Conservation (phyloP, 2,113 vertebrate genomes). For the Brevimyrus niger region DNA sequence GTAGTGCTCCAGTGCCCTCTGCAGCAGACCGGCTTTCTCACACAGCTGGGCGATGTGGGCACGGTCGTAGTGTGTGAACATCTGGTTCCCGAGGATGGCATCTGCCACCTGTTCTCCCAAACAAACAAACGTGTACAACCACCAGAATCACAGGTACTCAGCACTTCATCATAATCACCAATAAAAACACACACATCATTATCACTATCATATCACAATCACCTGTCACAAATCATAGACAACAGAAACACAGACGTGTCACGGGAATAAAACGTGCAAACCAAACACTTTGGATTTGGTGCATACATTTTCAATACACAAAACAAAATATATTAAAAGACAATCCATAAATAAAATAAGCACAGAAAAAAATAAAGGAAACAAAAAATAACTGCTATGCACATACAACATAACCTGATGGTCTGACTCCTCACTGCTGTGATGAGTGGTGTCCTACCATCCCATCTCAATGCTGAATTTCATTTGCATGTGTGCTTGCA, state of each 20-base stretch:
- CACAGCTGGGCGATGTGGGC: constrained; percentile 84
- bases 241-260: background rate
- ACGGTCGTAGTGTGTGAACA: constrained; percentile 88
- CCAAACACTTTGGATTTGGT: background rate
- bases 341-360: background rate
- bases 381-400: background rate
- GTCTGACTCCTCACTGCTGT: background rate
- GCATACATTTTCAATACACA: background rate
- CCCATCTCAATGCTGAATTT: background rate
- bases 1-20: constrained; percentile 83
- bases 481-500: background rate
- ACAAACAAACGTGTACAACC: background rate
- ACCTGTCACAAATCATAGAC: background rate
- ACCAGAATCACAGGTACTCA: background rate
- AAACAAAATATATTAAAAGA: background rate
- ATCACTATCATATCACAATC: too few species aligned
- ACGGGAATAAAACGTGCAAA: background rate
- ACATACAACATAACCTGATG: background rate
- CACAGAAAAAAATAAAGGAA: background rate
- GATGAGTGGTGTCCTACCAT: background rate
- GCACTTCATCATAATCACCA: background rate
- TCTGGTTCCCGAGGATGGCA: constrained; percentile 87
- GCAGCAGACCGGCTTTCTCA: constrained; percentile 84
- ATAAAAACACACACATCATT: background rate
- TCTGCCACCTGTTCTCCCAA: constrained; percentile 73